Evolutionary conservation across 1,140 invertebrate genomes (phyloP), one percentile per base, ranked within the genome.

Genomic region (Drosophila orena): DNA sequence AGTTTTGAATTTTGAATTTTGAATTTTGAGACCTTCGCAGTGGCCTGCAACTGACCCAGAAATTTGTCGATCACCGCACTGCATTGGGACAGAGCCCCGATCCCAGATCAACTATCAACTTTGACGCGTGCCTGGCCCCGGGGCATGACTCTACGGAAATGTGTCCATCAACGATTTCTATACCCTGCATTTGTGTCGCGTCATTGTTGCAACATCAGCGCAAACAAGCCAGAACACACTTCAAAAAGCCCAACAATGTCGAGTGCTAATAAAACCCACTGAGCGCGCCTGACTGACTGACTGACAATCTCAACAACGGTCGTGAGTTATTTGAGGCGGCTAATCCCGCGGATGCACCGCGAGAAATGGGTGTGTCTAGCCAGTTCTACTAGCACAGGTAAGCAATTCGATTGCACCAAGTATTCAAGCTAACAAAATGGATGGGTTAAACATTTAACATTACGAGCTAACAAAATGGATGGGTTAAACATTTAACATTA

Each of bases 131-230:
- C 89, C 89, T 65, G 42, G 54, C 61, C 49, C 57, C 24, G 55
- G 46, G 66, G 38, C 78, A 89, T 88, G 83, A 88, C 84, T 74
- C 20, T 22, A 27, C 44, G 53, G 40, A 69, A 68, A 69, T 55
- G 40, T 60, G 61, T 66, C 71, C 70, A 77, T 69, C 46, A 77
- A 54, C 71, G 73, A 81, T 56, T 79, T 65, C 72, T 84, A 58
- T 61, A 42, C 43, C 43, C 34, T 37, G 77, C 35, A 46, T 73
- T 72, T 86, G 79, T 83, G 57, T 34, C 79, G 64, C 72, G 83
- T 91, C 89, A 91, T 91, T 91, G 81, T 91, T 91, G 89, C 90
- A 91, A 91, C 89, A 91, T 91, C 79, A 91, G 78, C 83, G 65
- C 62, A 76, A 77, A 77, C 74, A 73, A 72, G 79, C 73, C 42